These are phyloP conservation scores for Aptenodytes patagonicus DNA, from an alignment of 2,113 vertebrate genomes.

Conservation along the genomic window DNA sequence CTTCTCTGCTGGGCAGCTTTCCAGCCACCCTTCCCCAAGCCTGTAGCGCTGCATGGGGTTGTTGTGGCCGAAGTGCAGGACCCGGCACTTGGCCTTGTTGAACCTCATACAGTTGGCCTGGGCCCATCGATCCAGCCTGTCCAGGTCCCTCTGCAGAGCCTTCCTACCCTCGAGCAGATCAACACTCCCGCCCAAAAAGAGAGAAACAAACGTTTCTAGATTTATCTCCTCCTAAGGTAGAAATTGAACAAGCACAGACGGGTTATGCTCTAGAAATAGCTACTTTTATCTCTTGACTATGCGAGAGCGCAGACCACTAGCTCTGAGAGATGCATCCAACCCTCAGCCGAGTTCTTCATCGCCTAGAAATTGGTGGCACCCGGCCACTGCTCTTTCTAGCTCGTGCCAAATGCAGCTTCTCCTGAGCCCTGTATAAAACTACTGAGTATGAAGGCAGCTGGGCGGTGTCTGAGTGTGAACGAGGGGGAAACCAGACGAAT, in stretches of 20 bases:
- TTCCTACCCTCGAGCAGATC: no score
- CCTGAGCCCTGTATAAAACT: neutral
- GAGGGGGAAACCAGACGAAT: neutral
- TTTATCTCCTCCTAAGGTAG: neutral
- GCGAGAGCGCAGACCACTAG: neutral
- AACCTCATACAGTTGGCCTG: no score
- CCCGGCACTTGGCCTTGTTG: no score
- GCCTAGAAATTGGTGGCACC: neutral
- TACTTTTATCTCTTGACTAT: neutral
- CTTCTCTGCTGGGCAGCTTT: no score
- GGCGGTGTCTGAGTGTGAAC: neutral
- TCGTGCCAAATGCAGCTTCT: neutral
- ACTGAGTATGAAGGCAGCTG: neutral
- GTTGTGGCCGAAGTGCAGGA: no score
- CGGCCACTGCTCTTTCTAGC: neutral
- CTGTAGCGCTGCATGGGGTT: no score
- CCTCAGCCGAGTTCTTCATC: neutral
- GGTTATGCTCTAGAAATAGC: neutral
- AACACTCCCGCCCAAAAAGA: no score
- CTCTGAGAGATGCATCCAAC: neutral
- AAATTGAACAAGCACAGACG: neutral
- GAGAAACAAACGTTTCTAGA: neutral
- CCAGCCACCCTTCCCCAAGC: no score
- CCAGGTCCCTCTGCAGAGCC: no score
- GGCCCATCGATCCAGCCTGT: no score